These are phyloP conservation scores for Eptesicus fuscus DNA, from an alignment of 2,113 vertebrate genomes.

Conservation along the genomic window DNA sequence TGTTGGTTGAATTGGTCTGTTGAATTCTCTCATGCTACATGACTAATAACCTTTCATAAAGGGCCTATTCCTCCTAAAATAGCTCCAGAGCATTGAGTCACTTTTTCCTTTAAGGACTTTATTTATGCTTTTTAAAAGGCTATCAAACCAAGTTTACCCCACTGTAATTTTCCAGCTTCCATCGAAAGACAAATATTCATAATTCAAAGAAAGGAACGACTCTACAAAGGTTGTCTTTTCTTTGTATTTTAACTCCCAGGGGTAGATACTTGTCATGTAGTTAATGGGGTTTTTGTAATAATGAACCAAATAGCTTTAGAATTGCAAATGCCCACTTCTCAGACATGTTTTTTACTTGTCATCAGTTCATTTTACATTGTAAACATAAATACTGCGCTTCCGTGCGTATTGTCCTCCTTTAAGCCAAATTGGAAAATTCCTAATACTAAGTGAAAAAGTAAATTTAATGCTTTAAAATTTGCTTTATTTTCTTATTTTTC, in stretches of 20 bases:
- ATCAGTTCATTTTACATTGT: conserved; percentile 48
- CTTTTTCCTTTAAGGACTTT: conserved; percentile 47
- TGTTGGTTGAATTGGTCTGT: neutral
- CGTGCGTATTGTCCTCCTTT: neutral
- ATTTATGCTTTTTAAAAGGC: conserved; percentile 23
- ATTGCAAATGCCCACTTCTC: conserved; percentile 53
- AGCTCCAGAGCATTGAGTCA: conserved; percentile 3
- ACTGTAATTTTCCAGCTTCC: conserved; percentile 64
- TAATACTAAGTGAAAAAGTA: neutral
- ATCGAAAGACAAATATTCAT: conserved; percentile 64
- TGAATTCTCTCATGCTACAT: conserved; percentile 35
- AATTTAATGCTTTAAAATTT: neutral
- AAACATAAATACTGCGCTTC: conserved; percentile 12
- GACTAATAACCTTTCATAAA: conserved; percentile 56
- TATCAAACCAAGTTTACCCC: conserved; percentile 59
- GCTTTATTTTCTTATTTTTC: neutral
- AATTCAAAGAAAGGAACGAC: conserved; percentile 53
- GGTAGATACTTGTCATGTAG: conserved; percentile 9
- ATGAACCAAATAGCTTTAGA: conserved; percentile 47
- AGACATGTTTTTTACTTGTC: conserved; percentile 33
- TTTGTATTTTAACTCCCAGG: conserved; percentile 55
- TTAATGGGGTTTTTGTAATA: conserved; percentile 44
- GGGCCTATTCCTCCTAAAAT: conserved; percentile 32
- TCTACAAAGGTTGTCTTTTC: conserved; percentile 39
- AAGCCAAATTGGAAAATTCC: neutral